Evolutionary conservation across 2,113 vertebrate genomes (phyloP).

Genomic region (Phocoena phocoena): DNA sequence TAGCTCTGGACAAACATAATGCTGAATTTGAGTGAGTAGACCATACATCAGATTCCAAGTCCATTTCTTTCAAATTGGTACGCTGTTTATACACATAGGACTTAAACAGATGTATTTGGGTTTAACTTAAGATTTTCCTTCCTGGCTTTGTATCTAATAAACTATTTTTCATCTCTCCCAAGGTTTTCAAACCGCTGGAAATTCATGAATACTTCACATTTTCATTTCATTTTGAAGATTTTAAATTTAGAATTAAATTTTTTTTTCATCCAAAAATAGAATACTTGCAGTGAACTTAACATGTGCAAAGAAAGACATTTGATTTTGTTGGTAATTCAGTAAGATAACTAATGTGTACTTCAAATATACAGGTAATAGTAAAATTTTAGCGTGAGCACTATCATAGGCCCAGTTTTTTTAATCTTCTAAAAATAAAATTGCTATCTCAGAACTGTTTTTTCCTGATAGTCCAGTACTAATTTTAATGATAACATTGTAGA

Average conservation of each 20-base stretch:
- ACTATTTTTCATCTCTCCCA: constrained; percentile 58
- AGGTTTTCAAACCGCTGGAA: constrained; percentile 61
- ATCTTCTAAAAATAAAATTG: constrained; percentile 55
- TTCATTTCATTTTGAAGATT: constrained; percentile 73
- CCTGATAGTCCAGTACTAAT: neutral
- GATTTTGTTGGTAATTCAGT: constrained; percentile 66
- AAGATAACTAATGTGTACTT: constrained; percentile 61
- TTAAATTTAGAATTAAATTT: constrained; percentile 58
- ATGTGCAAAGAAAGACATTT: constrained; percentile 53
- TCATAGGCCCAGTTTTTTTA: constrained; percentile 38
- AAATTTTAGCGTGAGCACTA: constrained; percentile 44
- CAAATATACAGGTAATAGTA: constrained; percentile 58
- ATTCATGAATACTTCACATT: constrained; percentile 61
- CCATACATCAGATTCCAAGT: neutral
- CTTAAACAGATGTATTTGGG: constrained; percentile 45
- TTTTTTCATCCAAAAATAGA: constrained; percentile 64
- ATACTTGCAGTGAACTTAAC: constrained; percentile 59
- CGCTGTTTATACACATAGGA: neutral
- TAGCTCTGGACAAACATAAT: neutral
- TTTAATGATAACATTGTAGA: neutral
- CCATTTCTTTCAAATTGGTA: constrained; percentile 36
- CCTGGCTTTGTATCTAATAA: constrained; percentile 54
- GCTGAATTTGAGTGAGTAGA: neutral
- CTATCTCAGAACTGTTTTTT: neutral
- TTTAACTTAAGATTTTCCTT: constrained; percentile 33